Conservation (phyloP, 2,888 invertebrate species). For the Polylopha cassiicola region DNA sequence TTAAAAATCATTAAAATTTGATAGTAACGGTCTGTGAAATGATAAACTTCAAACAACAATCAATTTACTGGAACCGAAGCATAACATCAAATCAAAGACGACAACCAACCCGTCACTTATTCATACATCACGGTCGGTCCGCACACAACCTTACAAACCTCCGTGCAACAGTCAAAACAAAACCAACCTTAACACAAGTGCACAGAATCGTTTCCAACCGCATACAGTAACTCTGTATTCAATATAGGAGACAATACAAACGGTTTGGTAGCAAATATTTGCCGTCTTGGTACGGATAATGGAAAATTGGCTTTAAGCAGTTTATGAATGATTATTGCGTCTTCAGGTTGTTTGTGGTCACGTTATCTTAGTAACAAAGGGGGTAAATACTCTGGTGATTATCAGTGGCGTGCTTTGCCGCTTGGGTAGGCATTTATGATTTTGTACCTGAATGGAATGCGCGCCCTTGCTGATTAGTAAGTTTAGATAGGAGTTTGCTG, state of each 20-base stretch:
- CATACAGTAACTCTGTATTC: constrained; percentile 39
- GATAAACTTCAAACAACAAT: too few relatives aligned
- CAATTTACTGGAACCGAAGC: too few relatives aligned
- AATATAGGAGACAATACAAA: constrained; percentile 47
- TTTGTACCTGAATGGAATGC: too few relatives aligned
- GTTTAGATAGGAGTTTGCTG: too few relatives aligned
- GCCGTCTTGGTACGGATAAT: constrained; percentile 49
- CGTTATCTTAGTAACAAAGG: too few relatives aligned
- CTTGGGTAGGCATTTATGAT: too few relatives aligned
- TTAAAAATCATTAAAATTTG: too few relatives aligned
- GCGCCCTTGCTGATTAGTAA: too few relatives aligned
- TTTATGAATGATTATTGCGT: constrained; percentile 48
- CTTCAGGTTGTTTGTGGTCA: constrained; percentile 23
- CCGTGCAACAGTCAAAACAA: constrained; percentile 24
- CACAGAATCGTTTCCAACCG: constrained; percentile 29
- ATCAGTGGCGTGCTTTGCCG: too few relatives aligned
- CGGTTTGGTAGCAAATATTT: constrained; percentile 47
- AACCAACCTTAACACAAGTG: constrained; percentile 29
- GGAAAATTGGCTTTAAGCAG: constrained; percentile 58
- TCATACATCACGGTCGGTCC: constrained; percentile 15
- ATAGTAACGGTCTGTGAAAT: too few relatives aligned
- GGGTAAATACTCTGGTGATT: too few relatives aligned
- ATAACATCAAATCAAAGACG: constrained; percentile 13
- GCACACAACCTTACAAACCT: constrained; percentile 3
- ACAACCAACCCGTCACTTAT: constrained; percentile 20